Evolutionary conservation across 2,113 vertebrate genomes (phyloP).

Genomic region (Ciconia maguari): DNA sequence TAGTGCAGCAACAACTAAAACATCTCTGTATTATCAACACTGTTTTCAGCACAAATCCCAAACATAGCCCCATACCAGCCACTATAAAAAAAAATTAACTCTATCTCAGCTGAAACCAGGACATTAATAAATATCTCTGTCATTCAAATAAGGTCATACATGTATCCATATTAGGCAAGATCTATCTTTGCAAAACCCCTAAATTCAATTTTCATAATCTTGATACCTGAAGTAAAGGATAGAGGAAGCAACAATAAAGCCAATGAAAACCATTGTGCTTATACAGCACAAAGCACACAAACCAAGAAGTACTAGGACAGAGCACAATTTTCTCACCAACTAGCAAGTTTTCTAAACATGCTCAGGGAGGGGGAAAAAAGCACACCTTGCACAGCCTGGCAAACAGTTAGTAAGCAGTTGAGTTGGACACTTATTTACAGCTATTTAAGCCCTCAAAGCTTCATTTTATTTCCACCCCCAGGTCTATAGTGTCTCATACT

Average conservation of each 20-base stretch:
- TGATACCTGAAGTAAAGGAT: not conserved
- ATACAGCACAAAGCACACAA: not conserved
- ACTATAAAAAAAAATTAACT: no score
- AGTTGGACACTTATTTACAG: not conserved
- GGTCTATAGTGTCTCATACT: not conserved
- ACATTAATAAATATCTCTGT: not conserved
- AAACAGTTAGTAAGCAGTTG: not conserved
- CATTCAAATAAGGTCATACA: not conserved
- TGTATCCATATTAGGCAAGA: not conserved
- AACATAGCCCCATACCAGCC: no score
- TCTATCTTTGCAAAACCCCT: not conserved
- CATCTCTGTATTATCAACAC: no score
- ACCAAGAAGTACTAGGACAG: not conserved
- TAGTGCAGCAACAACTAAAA: no score
- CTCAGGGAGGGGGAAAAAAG: rapidly evolving
- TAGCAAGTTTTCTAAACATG: not conserved
- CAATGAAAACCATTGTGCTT: not conserved
- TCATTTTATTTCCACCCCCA: not conserved
- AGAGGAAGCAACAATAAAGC: not conserved
- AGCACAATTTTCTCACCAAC: not conserved
- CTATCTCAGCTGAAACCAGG: no score
- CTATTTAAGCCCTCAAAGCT: not conserved
- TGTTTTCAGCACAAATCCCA: no score
- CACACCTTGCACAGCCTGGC: not conserved
- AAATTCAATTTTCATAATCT: not conserved